phyloP scores from a whole-genome alignment of 2,888 invertebrate species.

The Mimas tiliae region DNA sequence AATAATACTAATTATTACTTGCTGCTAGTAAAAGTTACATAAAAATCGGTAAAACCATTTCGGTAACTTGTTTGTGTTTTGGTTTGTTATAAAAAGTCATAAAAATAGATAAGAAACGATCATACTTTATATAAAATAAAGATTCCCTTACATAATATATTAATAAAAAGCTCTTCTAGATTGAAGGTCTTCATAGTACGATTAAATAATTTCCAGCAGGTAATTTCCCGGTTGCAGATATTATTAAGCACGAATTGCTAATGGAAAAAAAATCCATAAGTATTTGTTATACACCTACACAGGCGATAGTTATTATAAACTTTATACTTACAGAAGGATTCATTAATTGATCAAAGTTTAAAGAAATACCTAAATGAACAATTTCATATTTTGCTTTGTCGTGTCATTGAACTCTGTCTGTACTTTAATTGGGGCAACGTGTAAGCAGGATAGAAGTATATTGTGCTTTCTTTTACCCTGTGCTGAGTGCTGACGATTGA shows the following conservation, averaged over 20 bases:
- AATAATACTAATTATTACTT: no score
- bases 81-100: not conserved
- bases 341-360: not conserved
- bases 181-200: no score
- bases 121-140: no score
- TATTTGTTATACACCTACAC: no score
- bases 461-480: not conserved
- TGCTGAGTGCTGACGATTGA: not conserved
- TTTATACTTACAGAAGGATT: not conserved
- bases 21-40: not conserved
- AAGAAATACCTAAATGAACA: not conserved
- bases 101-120: no score
- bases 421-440: constrained; percentile 10
- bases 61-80: not conserved
- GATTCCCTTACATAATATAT: no score
- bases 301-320: not conserved
- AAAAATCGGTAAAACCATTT: not conserved
- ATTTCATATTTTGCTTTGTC: not conserved
- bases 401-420: constrained; percentile 9
- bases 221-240: no score
- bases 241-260: no score
- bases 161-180: no score
- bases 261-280: no score
- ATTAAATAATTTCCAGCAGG: no score
- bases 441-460: not conserved